Base-by-base conservation (phyloP, 2,113 vertebrate species). In the Candoia aspera region DNA sequence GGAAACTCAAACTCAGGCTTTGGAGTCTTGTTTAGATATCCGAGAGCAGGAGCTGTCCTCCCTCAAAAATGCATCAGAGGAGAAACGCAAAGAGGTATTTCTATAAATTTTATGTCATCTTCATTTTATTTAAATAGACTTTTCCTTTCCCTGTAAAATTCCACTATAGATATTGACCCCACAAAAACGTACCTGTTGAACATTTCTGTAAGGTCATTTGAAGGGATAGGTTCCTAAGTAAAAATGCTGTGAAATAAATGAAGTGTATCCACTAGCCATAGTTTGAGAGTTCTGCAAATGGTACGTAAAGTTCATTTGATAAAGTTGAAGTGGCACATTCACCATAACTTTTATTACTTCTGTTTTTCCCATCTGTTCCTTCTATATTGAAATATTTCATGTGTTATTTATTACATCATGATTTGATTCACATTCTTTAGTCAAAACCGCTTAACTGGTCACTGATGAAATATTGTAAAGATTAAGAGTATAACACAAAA, bases 31-130 rank as follows among this genome's bases (percentile, higher is more conserved):
- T 60, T 94, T 99, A 91, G 97, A 95, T 13, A 95, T 95, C n/a
- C 97, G 97, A 46, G 98, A 99, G 60, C 97, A 97, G 83, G 98
- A 99, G 4, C 97, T 99, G 17, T 94, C 96, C 55, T 95, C 97
- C 53, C 94, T 97, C 42, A 98, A 92, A 92, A 95, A 91, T 73
- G 96, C 97, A 42, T 91, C 98, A 93, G 97, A 98, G 60, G 95
- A 97, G 46, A 98, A 97, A 88, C 95, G 98, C 49, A 96, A 98
- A 94, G 99, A 99, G 99, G 99, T 99, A 96, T 83, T 23, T 89
- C 93, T 46, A 0, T 9, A 6, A 49, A 24, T 37, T 57, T 87
- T 57, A 23, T 53, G 17, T n/a, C 13, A 15, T 62, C 8, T 60
- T 84, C 55, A 42, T 29, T 88, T 49, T 17, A 19, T n/a, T 88